Evolutionary conservation across 1,140 invertebrate genomes (phyloP), one percentile per base, ranked within the genome.

Genomic region (Drosophila mauritiana): DNA sequence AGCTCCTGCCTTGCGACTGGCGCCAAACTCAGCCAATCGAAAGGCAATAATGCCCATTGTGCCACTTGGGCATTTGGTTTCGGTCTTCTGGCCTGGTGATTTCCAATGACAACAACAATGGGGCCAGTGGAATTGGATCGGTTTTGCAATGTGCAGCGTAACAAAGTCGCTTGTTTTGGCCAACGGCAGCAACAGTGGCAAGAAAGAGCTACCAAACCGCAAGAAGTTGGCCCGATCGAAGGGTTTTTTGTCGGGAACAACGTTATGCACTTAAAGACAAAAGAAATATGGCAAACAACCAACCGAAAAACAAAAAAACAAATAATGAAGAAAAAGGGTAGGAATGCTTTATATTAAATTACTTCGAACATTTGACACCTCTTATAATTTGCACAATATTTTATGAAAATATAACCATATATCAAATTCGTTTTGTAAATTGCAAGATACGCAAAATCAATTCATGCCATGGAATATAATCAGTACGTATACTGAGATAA

Each of bases 221-320:
- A 88, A 89, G 72, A 88, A 86, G 83, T 86, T 86, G 75, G 75
- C 75, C 75, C 83, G 81, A 57, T 78, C 52, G 62, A 78, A 74
- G 78, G 77, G 81, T 78, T 81, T 88, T 82, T 83, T 17, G 68
- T 70, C 62, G 36, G 43, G 43, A 73, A 88, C 83, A 88, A 54
- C 79, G 80, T 88, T 83, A 89, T 88, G 83, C 83, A 88, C 84
- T 88, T 88, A 88, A 63, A 46, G 72, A 25, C 37, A 56, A 74
- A 56, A 52, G 40, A 56, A 36, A 74, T 37, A 63, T 42, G 37
- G 7, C 27, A n/a, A 63, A 42, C 36, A 63, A 54, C 54, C 62
- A 63, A 40, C 12, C 43, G 25, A 63, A 54, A 54, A 36, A 17
- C 27, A 1, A 48, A 39, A 39, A 7, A 49, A 43, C 31, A 39